Conservation (phyloP, 2,797 vertebrate genomes). For the Apogon hyalosoma region DNA sequence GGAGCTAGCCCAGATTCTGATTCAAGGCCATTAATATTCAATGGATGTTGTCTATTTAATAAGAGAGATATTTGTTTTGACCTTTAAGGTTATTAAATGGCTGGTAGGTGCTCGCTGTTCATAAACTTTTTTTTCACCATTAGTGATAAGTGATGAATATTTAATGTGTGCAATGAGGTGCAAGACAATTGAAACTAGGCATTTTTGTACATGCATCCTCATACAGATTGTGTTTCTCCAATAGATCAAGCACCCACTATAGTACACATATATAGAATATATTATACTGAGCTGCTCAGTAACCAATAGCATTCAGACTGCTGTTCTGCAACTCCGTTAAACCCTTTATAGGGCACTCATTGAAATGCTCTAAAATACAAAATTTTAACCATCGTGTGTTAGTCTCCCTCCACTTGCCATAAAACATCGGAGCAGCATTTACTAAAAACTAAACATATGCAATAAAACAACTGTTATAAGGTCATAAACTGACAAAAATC, state of each 20-base stretch:
- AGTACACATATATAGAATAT: neutral
- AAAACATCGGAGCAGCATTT: too few relatives aligned
- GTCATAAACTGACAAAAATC: too few relatives aligned
- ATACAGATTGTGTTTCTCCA: neutral
- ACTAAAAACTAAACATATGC: too few relatives aligned
- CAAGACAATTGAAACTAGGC: too few relatives aligned
- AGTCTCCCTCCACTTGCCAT: too few relatives aligned
- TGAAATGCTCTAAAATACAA: too few relatives aligned
- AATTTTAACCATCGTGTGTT: too few relatives aligned
- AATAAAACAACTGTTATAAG: too few relatives aligned
- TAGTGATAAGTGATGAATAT: neutral
- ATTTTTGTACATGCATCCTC: neutral
- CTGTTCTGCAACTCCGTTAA: too few relatives aligned
- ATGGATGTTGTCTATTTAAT: neutral
- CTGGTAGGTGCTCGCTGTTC: neutral
- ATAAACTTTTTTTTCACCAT: neutral
- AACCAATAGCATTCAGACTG: conserved; percentile 39
- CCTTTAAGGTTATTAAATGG: neutral
- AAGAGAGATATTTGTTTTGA: neutral
- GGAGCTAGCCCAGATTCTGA: neutral
- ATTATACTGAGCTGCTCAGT: conserved; percentile 27
- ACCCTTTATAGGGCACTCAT: too few relatives aligned
- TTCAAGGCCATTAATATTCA: neutral
- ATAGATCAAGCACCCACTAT: too few relatives aligned
- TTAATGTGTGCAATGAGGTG: too few relatives aligned